Evolutionary conservation across 2,888 invertebrate species (phyloP).

Genomic region (Phyllotreta cruciferae): DNA sequence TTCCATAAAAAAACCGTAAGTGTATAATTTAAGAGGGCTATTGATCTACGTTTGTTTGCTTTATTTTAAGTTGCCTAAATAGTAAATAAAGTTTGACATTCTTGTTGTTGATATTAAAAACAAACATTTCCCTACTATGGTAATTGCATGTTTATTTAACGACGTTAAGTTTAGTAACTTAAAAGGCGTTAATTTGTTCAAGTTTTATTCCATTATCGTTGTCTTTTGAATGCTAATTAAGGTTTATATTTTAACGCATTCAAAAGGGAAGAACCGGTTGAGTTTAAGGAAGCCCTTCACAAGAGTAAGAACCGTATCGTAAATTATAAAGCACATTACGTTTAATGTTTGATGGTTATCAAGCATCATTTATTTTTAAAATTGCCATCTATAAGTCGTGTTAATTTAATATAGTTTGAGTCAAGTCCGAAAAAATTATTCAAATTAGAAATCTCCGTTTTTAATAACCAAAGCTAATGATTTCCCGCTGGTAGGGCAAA

Average conservation of each 20-base stretch:
- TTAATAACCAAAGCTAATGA: conserved; percentile 25
- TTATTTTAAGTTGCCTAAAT: conserved; percentile 15
- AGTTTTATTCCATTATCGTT: conserved; percentile 6
- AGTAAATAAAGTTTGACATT: conserved; percentile 25
- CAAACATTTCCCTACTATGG: conserved; percentile 20
- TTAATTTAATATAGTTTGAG: conserved; percentile 23
- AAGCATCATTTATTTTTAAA: conserved; percentile 18
- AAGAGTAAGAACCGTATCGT: conserved; percentile 8
- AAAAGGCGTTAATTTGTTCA: conserved; percentile 10
- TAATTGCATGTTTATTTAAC: conserved; percentile 26
- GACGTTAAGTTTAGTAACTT: conserved; percentile 16
- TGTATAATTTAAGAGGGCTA: conserved; percentile 17
- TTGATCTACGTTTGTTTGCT: conserved; percentile 18
- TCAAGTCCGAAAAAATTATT: conserved; percentile 23
- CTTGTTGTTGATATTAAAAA: conserved; percentile 22
- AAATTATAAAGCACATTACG: conserved; percentile 12
- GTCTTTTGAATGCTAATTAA: conserved; percentile 10
- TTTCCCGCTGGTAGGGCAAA: conserved; percentile 22
- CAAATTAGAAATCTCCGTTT: conserved; percentile 27
- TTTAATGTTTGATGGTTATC: conserved; percentile 9
- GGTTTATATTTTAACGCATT: conserved; percentile 2
- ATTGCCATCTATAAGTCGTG: conserved; percentile 9
- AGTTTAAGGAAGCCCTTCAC: not conserved
- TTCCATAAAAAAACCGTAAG: not conserved
- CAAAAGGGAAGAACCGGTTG: not conserved